These are phyloP conservation scores for Seira ritae DNA, from an alignment of 2,888 invertebrate species.

Conservation along the genomic window DNA sequence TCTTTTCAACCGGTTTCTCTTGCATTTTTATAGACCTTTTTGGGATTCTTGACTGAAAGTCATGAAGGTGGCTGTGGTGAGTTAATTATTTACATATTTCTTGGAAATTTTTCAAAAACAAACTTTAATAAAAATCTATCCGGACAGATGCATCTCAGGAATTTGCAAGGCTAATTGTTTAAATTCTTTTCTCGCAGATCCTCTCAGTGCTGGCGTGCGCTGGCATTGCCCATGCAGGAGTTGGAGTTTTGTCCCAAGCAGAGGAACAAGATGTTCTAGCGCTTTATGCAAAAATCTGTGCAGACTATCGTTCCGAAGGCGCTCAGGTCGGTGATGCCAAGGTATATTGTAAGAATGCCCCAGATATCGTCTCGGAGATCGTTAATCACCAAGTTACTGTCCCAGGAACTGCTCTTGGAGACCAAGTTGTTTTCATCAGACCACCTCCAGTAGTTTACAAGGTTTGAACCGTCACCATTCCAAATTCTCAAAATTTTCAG, in stretches of 20 bases:
- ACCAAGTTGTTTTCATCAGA: constrained; percentile 54
- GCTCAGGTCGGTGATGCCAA: constrained; percentile 45
- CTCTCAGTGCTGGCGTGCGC: constrained; percentile 22
- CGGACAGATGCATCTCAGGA: no score
- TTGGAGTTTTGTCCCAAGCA: constrained; percentile 42
- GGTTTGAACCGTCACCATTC: no score
- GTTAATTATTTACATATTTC: background rate
- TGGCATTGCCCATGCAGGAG: constrained; percentile 38
- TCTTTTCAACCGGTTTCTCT: background rate
- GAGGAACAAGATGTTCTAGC: constrained; percentile 52
- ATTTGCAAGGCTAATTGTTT: no score
- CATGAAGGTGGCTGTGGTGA: constrained; percentile 15
- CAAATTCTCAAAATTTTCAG: no score
- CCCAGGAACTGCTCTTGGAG: constrained; percentile 28
- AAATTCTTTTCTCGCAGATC: background rate
- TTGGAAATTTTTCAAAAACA: background rate
- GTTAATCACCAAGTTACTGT: constrained; percentile 55
- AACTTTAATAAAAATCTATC: background rate
- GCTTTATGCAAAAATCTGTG: constrained; percentile 41
- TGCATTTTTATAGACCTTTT: constrained; percentile 10
- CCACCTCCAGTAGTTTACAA: constrained; percentile 50
- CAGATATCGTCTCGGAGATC: constrained; percentile 34
- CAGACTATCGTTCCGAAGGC: constrained; percentile 28
- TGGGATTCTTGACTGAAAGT: background rate
- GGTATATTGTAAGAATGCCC: constrained; percentile 54